These are phyloP conservation scores for Phocoena phocoena DNA, from an alignment of 2,113 vertebrate species.

Conservation along the genomic window DNA sequence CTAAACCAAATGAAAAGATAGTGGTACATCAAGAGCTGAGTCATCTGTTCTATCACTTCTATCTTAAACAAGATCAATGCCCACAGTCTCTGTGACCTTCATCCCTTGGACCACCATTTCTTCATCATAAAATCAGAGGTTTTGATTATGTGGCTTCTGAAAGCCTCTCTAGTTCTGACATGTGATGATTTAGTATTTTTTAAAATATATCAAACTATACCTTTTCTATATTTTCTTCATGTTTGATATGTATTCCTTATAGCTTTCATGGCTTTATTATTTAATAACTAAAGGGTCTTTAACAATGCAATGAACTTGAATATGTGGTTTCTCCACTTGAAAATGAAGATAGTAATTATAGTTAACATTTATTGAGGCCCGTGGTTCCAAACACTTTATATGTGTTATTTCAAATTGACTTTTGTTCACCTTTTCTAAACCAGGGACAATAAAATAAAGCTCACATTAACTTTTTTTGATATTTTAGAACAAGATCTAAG, in stretches of 20 bases:
- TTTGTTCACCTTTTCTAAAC: conserved; percentile 43
- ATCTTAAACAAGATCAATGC: background rate
- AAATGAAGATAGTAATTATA: conserved; percentile 16
- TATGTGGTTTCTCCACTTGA: background rate
- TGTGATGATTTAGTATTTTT: background rate
- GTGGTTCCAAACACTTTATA: background rate
- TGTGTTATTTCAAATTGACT: background rate
- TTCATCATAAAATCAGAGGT: background rate
- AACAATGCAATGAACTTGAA: background rate
- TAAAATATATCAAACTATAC: background rate
- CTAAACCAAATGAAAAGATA: conserved; percentile 38
- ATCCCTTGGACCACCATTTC: background rate
- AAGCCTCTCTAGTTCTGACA: background rate
- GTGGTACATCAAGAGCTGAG: background rate
- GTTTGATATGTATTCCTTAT: background rate
- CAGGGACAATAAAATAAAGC: background rate
- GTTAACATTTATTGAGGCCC: background rate
- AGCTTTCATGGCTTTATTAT: background rate
- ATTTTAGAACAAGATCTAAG: background rate
- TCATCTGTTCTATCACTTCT: background rate
- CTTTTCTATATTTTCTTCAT: background rate
- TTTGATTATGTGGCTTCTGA: background rate
- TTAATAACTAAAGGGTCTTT: conserved; percentile 25
- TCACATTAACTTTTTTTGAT: background rate
- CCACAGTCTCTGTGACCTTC: background rate